Evolutionary conservation across 2,113 vertebrate genomes (phyloP).

Genomic region (Leucopsar rothschildi): DNA sequence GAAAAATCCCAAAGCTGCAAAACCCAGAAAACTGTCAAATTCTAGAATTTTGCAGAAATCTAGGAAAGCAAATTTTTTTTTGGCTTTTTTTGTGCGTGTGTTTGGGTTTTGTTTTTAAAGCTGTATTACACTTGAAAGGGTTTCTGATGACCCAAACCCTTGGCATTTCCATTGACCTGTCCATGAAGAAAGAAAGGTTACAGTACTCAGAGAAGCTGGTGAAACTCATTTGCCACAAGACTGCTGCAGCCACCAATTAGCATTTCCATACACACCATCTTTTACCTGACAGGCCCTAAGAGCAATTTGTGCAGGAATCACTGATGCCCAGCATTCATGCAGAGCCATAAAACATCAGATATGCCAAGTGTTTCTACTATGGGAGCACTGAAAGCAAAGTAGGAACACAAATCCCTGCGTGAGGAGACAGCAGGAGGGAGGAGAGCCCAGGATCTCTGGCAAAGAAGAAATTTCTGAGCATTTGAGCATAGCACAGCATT

Average conservation of each 20-base stretch:
- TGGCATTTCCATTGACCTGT: not conserved
- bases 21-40: not conserved
- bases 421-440: not conserved
- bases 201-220: not conserved
- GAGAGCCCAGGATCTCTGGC: not conserved
- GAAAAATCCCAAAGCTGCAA: not conserved
- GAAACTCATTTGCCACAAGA: not conserved
- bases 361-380: not conserved
- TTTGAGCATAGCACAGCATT: not conserved
- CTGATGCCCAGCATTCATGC: not conserved
- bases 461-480: not conserved
- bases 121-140: not conserved
- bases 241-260: not conserved
- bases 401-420: not conserved
- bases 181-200: not conserved
- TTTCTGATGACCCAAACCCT: not conserved
- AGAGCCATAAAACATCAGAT: not conserved
- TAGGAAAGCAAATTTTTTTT: not conserved
- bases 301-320: not conserved
- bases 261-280: not conserved
- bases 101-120: not conserved
- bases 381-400: not conserved
- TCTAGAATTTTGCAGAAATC: not conserved
- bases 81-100: accelerated
- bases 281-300: not conserved